These are phyloP conservation scores for Gymnothorax javanicus DNA, from an alignment of 2,797 vertebrate species.

Conservation along the genomic window DNA sequence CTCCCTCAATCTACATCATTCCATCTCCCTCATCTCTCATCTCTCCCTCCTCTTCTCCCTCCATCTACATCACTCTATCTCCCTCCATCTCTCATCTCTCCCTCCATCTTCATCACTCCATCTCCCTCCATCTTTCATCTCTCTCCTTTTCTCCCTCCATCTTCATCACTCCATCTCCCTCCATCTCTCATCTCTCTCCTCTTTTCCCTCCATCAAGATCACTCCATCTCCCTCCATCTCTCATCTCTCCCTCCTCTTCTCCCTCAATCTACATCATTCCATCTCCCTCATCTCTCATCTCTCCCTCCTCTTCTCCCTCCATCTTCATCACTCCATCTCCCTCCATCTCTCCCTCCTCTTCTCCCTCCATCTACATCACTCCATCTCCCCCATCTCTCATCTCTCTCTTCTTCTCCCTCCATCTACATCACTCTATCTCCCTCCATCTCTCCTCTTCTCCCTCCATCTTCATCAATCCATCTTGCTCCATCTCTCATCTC, in stretches of 20 bases:
- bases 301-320: not conserved
- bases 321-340: not conserved
- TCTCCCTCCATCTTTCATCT: not conserved
- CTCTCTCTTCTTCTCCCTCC: not conserved
- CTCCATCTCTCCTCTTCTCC: not conserved
- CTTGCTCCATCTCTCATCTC: too few species aligned
- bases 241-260: too few species aligned
- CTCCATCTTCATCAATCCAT: too few species aligned
- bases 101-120: not conserved
- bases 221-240: too few species aligned
- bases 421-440: not conserved
- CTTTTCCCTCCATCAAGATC: too few species aligned
- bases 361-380: not conserved
- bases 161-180: not conserved
- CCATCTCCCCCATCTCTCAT: not conserved
- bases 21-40: too few species aligned
- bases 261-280: too few species aligned
- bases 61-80: too few species aligned
- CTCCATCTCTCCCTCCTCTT: not conserved
- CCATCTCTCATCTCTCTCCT: not conserved
- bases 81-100: too few species aligned
- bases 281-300: too few species aligned
- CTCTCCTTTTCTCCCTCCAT: not conserved
- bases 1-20: too few species aligned
- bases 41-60: too few species aligned